Conservation (phyloP, 1,140 invertebrate genomes). For the Bombus confusus region DNA sequence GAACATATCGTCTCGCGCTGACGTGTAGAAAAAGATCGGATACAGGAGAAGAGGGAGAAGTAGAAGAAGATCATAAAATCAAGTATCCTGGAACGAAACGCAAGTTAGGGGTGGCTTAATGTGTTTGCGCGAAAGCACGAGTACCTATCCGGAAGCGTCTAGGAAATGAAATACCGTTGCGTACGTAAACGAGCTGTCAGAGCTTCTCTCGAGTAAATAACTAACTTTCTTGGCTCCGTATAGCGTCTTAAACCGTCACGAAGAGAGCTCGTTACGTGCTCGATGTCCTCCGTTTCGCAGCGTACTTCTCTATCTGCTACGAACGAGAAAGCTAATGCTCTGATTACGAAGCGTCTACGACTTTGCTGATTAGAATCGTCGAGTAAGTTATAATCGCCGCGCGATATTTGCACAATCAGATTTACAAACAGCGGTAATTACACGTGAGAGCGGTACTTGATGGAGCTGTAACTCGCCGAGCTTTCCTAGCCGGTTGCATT, state of each 20-base stretch:
- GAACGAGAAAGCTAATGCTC: constrained; percentile 56
- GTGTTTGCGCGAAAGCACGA: constrained; percentile 63
- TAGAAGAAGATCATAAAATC: constrained; percentile 53
- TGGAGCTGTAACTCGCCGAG: constrained; percentile 3
- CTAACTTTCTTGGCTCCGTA: constrained; percentile 70
- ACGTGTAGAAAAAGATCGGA: constrained; percentile 7
- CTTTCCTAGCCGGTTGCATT: constrained; percentile 17
- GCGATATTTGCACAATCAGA: constrained; percentile 51
- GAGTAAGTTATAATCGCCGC: constrained; percentile 58
- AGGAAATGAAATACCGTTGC: constrained; percentile 72
- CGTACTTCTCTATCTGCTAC: constrained; percentile 7
- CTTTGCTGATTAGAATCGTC: constrained; percentile 58
- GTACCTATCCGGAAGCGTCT: constrained; percentile 62
- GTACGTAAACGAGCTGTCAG: constrained; percentile 71
- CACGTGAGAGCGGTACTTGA: not conserved
- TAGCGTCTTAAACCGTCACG: constrained; percentile 65
- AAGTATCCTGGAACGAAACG: constrained; percentile 32
- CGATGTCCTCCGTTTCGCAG: constrained; percentile 42
- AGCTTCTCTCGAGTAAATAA: constrained; percentile 69
- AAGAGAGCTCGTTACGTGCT: constrained; percentile 65
- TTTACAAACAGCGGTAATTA: constrained; percentile 49
- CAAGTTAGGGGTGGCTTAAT: constrained; percentile 59
- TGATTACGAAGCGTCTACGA: constrained; percentile 60
- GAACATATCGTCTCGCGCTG: no score
- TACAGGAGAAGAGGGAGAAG: not conserved